These are phyloP conservation scores for Pteronura brasiliensis DNA, from an alignment of 2,113 vertebrate genomes.

Conservation along the genomic window DNA sequence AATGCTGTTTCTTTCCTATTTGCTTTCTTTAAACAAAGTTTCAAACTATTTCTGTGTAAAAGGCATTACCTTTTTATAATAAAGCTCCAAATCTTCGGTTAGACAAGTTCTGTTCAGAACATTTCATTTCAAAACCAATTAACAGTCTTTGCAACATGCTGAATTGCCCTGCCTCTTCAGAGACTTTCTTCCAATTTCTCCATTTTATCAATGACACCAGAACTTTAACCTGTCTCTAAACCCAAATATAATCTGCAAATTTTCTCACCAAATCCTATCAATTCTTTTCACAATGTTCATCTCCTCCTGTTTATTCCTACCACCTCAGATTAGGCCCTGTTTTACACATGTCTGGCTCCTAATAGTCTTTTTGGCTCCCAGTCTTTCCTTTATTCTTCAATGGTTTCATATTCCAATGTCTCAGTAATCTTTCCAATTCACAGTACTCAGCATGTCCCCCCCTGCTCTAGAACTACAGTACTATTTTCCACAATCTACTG, in stretches of 20 bases:
- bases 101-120: constrained; percentile 27
- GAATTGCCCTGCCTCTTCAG: neutral
- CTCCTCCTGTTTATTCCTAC: neutral
- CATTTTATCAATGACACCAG: constrained; percentile 37
- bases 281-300: neutral
- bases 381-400: neutral
- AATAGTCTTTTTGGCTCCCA: neutral
- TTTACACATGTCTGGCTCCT: neutral
- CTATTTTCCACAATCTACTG: neutral
- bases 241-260: neutral
- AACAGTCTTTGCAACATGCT: neutral
- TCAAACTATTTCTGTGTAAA: constrained; percentile 24
- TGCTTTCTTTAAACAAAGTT: constrained; percentile 10
- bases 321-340: neutral
- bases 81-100: constrained; percentile 2
- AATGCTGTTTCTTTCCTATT: neutral
- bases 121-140: constrained; percentile 38
- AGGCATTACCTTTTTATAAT: neutral
- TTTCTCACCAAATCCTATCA: constrained; percentile 30
- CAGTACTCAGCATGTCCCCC: neutral
- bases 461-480: neutral
- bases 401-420: neutral
- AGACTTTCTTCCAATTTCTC: constrained; percentile 11
- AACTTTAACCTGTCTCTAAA: constrained; percentile 33
- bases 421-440: neutral